Percentiles rank a stretch among this genome's conserved stretches.
phyloP scores from a whole-genome alignment of 2,888 invertebrate genomes.

The Digitonthophagus gazella region DNA sequence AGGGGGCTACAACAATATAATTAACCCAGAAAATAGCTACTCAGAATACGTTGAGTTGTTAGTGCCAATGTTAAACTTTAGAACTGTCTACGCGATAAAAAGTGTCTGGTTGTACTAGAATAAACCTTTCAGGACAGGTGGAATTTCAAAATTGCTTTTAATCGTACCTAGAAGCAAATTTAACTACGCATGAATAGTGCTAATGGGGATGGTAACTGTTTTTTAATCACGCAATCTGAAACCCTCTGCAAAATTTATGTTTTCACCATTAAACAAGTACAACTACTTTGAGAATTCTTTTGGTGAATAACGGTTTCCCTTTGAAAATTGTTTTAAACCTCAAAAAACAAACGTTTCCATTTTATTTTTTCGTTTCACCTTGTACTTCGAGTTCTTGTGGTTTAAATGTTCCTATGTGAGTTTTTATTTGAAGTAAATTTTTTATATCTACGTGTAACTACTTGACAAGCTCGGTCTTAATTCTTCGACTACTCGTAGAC shows the following conservation, averaged over 20 bases:
- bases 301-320: no score
- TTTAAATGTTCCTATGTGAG: background rate
- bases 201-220: background rate
- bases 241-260: no score
- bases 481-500: background rate
- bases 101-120: background rate
- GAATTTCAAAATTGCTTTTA: background rate
- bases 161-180: background rate
- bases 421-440: background rate
- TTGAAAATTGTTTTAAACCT: no score
- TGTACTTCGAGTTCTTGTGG: background rate
- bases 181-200: background rate
- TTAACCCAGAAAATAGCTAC: no score
- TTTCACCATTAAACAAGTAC: no score
- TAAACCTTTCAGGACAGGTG: background rate
- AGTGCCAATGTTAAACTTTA: no score
- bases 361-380: background rate
- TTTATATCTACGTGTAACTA: background rate
- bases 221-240: background rate
- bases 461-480: background rate
- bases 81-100: background rate
- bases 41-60: no score
- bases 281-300: no score
- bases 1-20: no score
- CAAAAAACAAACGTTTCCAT: no score